phyloP scores from a whole-genome alignment of 1,140 invertebrate genomes.

The Drosophila bocqueti region DNA sequence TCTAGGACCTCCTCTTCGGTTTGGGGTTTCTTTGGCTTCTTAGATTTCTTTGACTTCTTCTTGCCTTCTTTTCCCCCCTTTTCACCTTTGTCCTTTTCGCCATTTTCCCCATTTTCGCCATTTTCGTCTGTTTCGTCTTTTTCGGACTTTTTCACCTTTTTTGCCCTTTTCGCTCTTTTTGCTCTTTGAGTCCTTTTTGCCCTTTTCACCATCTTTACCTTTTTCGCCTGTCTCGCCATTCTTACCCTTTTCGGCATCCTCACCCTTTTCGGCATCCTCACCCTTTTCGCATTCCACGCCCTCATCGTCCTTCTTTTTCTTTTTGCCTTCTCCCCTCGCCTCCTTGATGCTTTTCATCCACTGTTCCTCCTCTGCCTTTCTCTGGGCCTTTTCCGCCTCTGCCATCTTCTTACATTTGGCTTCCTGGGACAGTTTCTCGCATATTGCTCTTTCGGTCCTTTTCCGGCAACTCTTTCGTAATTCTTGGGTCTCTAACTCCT shows the following conservation, averaged over 20 bases:
- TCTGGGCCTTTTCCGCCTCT: constrained; percentile 2
- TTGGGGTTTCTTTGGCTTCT: constrained; percentile 1
- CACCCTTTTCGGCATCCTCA: neutral
- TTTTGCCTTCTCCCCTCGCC: constrained; percentile 7
- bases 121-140: neutral
- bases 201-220: neutral
- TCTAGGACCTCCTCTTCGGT: constrained; percentile 19
- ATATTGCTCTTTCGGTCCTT: neutral
- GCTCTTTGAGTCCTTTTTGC: too few relatives aligned
- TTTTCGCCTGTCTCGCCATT: neutral
- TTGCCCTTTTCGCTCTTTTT: neutral
- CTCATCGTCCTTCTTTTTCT: constrained; percentile 1
- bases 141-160: neutral
- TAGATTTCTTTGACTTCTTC: neutral
- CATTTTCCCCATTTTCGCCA: neutral
- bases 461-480: neutral
- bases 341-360: constrained; percentile 7
- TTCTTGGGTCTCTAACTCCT: neutral
- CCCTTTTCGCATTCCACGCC: too few relatives aligned
- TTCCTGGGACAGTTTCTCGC: neutral
- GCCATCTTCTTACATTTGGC: constrained; percentile 3
- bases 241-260: neutral
- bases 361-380: constrained; percentile 9
- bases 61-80: neutral
- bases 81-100: neutral